Percentiles rank a stretch among this genome's conserved stretches.
These are phyloP conservation scores for Cordylochernes scorpioides DNA, from an alignment of 2,888 invertebrate genomes.

Conservation along the genomic window DNA sequence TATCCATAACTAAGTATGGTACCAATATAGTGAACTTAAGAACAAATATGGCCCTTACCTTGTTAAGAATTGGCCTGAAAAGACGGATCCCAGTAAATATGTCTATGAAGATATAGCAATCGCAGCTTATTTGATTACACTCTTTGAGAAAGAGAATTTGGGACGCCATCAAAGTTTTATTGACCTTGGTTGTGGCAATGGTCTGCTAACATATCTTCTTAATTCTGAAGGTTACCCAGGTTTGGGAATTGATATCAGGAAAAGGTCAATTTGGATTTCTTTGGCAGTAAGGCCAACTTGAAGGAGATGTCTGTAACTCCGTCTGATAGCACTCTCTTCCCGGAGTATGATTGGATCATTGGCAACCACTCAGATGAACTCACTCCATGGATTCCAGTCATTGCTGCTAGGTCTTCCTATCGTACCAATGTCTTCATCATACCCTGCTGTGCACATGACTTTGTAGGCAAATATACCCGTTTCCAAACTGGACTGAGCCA, in stretches of 20 bases:
- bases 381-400: slow-evolving; percentile 92
- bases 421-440: slow-evolving; percentile 56
- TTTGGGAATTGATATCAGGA: slow-evolving; percentile 53
- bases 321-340: slow-evolving; percentile 35
- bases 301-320: slow-evolving; percentile 30
- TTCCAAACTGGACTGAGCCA: slow-evolving; percentile 33
- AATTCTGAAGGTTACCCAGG: slow-evolving; percentile 48
- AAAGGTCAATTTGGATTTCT: slow-evolving; percentile 75
- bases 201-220: slow-evolving; percentile 61
- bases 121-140: slow-evolving; percentile 58
- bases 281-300: too few relatives aligned
- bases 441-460: slow-evolving; percentile 82
- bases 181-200: slow-evolving; percentile 93
- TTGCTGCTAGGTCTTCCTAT: slow-evolving; percentile 30
- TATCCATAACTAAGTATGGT: too few relatives aligned
- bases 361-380: slow-evolving; percentile 97
- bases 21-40: too few relatives aligned
- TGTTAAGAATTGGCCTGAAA: slow-evolving; percentile 63
- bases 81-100: slow-evolving; percentile 75
- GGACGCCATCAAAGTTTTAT: slow-evolving; percentile 59
- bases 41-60: too few relatives aligned
- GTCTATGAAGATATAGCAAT: slow-evolving; percentile 91
- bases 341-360: slow-evolving; percentile 66
- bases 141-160: too few relatives aligned
- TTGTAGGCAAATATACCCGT: slow-evolving; percentile 60